Base-by-base conservation (phyloP, 2,113 vertebrate species). In the Dipodomys spectabilis region DNA sequence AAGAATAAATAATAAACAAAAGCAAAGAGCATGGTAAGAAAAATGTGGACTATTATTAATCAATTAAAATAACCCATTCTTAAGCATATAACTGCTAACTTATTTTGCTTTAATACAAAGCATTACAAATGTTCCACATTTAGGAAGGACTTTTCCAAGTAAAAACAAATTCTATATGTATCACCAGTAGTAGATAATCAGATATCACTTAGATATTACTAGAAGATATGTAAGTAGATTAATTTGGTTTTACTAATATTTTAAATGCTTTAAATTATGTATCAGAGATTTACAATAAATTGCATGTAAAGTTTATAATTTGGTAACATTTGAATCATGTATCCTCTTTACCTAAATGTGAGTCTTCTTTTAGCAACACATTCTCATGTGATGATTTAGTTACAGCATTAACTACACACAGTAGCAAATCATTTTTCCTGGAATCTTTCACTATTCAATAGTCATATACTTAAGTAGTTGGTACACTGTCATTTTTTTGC, bases 1-100 rank as follows among this genome's bases (percentile, higher is more conserved):
- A 85, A 92, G 27, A 93, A 90, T 45, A 39, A 90, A 75, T 62
- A 49, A 88, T 32, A 62, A 94, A 69, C 30, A 91, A 89, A n/a
- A 64, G 19, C 5, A 95, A 91, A 1, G 53, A 83, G 23, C 25
- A 22, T 22, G 12, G 53, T 22, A 53, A 82, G 27, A 85, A 90
- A 82, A 92, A 86, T 57, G n/a, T 45, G 83, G 32, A 86, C 80
- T 90, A n/a, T 73, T 53, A 78, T 53, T 49, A 79, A 69, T 62
- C 9, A 75, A 80, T 67, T 75, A 80, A 83, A 90, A 86, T 60
- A 9, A 25, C 69, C 83, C 7, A 57, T 64, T 85, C 20, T 82
- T 86, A 32, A 72, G 81, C 2, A 16, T 7, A 28, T 6, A 75
- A 68, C 44, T 57, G 30, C 35, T 79, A 69, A 84, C 18, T 69